Evolutionary conservation across 2,113 vertebrate genomes (phyloP).

Genomic region (Probosciger aterrimus): DNA sequence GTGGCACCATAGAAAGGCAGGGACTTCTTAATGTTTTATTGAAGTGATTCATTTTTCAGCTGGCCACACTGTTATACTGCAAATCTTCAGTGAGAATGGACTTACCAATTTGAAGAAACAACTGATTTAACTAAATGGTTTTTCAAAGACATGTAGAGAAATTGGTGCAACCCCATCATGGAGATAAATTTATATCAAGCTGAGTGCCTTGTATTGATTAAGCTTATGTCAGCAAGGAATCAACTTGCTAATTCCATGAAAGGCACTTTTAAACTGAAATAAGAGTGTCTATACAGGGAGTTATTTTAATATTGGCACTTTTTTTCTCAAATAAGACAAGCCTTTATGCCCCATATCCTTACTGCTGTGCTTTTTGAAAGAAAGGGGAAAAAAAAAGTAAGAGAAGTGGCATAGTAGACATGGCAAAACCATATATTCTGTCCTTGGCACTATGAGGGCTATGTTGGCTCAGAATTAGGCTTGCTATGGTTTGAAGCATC

Average conservation of each 20-base stretch:
- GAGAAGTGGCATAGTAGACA: background rate
- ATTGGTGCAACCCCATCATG: background rate
- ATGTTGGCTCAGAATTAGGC: background rate
- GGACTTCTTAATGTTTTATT: background rate
- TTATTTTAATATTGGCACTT: conserved; percentile 30
- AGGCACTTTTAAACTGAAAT: conserved; percentile 41
- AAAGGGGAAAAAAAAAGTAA: background rate
- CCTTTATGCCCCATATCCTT: background rate
- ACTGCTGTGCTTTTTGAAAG: background rate
- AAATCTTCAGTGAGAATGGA: background rate
- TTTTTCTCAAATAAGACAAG: background rate
- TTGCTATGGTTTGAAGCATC: conserved; percentile 23
- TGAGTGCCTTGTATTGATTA: conserved; percentile 50
- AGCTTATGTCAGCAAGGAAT: conserved; percentile 41
- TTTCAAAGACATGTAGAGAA: background rate
- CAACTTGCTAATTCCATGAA: conserved; percentile 45
- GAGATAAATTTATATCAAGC: conserved; percentile 21
- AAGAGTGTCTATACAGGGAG: background rate
- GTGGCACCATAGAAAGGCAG: background rate
- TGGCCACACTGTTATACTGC: background rate
- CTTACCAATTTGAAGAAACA: background rate
- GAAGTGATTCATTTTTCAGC: background rate
- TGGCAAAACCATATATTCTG: background rate
- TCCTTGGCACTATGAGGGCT: background rate
- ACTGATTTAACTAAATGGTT: conserved; percentile 1